Evolutionary conservation across 2,113 vertebrate species (phyloP), one percentile per base, ranked within the genome.

Genomic region (Scatophagus argus): DNA sequence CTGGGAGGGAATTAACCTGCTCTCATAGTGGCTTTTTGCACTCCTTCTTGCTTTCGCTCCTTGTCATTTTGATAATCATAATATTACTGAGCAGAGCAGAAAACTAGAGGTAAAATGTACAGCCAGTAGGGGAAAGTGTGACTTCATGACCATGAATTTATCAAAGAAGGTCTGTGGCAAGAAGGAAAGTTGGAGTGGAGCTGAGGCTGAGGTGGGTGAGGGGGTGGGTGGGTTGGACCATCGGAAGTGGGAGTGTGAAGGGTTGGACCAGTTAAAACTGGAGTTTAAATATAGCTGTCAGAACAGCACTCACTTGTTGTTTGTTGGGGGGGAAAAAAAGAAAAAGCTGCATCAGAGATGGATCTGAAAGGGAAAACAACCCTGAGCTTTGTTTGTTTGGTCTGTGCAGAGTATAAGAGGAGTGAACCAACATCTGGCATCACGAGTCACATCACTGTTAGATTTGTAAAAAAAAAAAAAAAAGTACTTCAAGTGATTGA

Each of bases 231-330:
- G 47, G 51, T 19, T 67, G 61, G 72, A 41, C 71, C 0, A 36
- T 4, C 51, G 65, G 41, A 52, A 60, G 51, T 58, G 78, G 72
- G 84, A 21, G 89, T 84, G 73, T 79, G 64, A 72, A 54, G 23
- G 65, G 70, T 19, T 58, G 64, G 62, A 79, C 74, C 73, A 69
- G 83, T 82, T 29, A 66, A 41, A 71, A 38, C 19, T 7, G 67
- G 16, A 77, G 76, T 72, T 87, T 90, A 90, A 91, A 91, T 87
- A 78, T 87, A 87, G 61, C 76, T 43, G 36, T 61, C 60, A 82
- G 69, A 70, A 79, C 84, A 74, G 62, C 44, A 17, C 41, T 31
- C 54, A 16, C 62, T 80, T 81, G 74, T 83, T 76, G 74, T 87
- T 77, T 55, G 72, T 51, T 52, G 41, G 70, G 32, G 55, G 69